Conservation (phyloP, 2,888 invertebrate genomes). For the Drosophila anomelani region DNA sequence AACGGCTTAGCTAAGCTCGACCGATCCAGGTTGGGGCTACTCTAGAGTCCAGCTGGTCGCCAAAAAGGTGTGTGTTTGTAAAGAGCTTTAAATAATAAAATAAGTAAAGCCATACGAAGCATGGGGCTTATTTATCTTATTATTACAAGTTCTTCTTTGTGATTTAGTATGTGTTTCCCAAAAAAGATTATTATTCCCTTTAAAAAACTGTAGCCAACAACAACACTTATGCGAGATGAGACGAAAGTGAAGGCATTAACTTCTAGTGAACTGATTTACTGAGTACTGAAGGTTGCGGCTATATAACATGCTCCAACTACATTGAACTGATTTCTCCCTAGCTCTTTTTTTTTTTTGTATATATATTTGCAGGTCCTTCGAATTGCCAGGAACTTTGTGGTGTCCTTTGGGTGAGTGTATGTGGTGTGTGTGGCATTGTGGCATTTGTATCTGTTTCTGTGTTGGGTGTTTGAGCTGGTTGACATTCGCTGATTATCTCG, state of each 20-base stretch:
- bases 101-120: background rate
- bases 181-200: background rate
- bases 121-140: background rate
- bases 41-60: slow-evolving; percentile 12
- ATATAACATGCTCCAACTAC: slow-evolving; percentile 69
- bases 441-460: slow-evolving; percentile 10
- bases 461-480: slow-evolving; percentile 39
- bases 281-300: slow-evolving; percentile 55
- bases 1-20: slow-evolving; percentile 17
- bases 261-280: slow-evolving; percentile 42
- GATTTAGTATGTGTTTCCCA: slow-evolving; percentile 2
- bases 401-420: slow-evolving; percentile 18
- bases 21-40: slow-evolving; percentile 5
- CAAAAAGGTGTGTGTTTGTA: background rate
- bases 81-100: background rate
- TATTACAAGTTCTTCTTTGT: background rate
- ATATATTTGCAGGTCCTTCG: slow-evolving; percentile 5
- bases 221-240: slow-evolving; percentile 41
- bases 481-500: slow-evolving; percentile 62
- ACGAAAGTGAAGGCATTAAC: slow-evolving; percentile 34
- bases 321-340: slow-evolving; percentile 49
- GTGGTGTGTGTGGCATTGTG: background rate
- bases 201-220: slow-evolving; percentile 25
- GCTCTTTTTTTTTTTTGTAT: slow-evolving; percentile 2
- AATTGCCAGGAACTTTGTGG: slow-evolving; percentile 5